A percentile compares a stretch with the other conserved stretches of the same genome.
Evolutionary conservation across 2,113 vertebrate species (phyloP).

Genomic region (Capreolus pygargus): DNA sequence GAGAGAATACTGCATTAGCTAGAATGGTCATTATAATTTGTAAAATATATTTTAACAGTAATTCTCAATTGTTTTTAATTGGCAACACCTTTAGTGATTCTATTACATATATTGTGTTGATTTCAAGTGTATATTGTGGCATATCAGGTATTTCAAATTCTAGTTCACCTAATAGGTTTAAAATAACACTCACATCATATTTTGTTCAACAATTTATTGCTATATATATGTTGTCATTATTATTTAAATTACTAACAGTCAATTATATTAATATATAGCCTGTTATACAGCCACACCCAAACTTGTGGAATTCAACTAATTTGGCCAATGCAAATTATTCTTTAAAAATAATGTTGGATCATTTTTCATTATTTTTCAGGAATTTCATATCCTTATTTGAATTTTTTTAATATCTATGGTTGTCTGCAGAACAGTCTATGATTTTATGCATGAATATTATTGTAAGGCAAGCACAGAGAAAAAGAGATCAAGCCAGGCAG

Average conservation of each 20-base stretch:
- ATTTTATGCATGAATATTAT: background rate
- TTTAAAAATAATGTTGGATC: background rate
- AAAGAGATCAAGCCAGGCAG: background rate
- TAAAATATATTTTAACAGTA: background rate
- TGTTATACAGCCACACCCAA: too few species aligned
- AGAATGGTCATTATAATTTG: background rate
- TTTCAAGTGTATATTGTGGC: background rate
- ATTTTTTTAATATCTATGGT: background rate
- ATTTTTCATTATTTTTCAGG: background rate
- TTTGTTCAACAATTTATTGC: background rate
- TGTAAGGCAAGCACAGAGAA: background rate
- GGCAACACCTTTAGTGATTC: background rate
- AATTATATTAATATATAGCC: background rate
- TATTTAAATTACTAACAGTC: background rate
- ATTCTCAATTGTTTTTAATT: background rate
- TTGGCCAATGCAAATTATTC: background rate
- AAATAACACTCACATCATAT: background rate
- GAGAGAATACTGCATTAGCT: background rate
- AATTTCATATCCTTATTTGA: background rate
- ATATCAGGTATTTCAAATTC: background rate
- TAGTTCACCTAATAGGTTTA: background rate
- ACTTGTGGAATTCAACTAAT: background rate
- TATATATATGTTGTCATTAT: background rate
- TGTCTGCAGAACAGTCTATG: background rate
- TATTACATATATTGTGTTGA: background rate